phyloP scores from a whole-genome alignment of 2,797 vertebrate genomes.

The Anguilla megastoma region DNA sequence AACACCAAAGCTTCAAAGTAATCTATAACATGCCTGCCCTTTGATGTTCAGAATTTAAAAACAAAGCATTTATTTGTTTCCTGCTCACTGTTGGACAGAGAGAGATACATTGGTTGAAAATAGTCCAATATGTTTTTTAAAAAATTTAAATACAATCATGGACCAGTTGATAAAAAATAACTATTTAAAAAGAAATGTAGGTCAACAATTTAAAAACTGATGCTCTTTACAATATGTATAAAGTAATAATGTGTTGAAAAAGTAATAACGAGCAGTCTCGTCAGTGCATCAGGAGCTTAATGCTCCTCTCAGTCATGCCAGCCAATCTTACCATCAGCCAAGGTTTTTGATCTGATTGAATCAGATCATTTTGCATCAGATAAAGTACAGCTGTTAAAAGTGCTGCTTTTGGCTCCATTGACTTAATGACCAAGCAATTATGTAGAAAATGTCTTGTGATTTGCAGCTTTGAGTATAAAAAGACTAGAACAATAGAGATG shows the following conservation, averaged over 20 bases:
- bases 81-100: neutral
- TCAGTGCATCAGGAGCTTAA: neutral
- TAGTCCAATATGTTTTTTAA: neutral
- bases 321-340: no score
- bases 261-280: neutral
- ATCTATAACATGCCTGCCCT: neutral
- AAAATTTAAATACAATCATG: neutral
- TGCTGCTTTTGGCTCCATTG: neutral
- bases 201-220: neutral
- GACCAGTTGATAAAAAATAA: no score
- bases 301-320: neutral
- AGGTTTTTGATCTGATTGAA: neutral
- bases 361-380: no score
- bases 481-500: neutral
- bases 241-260: neutral
- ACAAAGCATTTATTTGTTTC: neutral
- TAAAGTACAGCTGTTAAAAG: neutral
- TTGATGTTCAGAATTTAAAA: conserved; percentile 7
- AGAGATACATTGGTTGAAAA: neutral
- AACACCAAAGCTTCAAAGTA: neutral
- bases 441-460: neutral
- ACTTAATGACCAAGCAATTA: neutral
- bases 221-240: neutral
- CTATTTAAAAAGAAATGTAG: neutral
- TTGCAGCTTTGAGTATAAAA: neutral